Evolutionary conservation across 2,888 invertebrate species (phyloP).

Genomic region (Lycaena phlaeas): DNA sequence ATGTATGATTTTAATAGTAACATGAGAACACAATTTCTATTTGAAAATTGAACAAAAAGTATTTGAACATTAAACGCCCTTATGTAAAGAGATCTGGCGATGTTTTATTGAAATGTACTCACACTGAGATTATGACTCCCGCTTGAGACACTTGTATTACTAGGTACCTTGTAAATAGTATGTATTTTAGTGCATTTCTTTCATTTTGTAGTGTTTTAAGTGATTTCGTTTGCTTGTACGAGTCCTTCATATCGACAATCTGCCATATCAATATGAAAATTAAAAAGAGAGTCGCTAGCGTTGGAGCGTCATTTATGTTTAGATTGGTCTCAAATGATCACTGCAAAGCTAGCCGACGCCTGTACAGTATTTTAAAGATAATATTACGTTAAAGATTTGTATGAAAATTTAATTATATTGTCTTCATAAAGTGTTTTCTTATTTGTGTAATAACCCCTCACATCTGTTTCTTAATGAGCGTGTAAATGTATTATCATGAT

Average conservation of each 20-base stretch:
- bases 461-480: too few species aligned
- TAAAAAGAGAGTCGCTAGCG: slow-evolving; percentile 51
- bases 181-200: slow-evolving; percentile 58
- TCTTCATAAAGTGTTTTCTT: slow-evolving; percentile 61
- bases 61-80: neutral
- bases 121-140: slow-evolving; percentile 61
- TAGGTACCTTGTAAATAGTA: slow-evolving; percentile 49
- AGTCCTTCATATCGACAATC: slow-evolving; percentile 77
- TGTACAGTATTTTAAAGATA: slow-evolving; percentile 87
- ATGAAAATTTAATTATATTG: slow-evolving; percentile 81
- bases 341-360: slow-evolving; percentile 47
- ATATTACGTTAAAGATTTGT: slow-evolving; percentile 86
- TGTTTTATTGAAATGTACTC: slow-evolving; percentile 62
- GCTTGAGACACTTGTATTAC: too few species aligned
- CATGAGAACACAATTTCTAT: too few species aligned
- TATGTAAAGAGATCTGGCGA: slow-evolving; percentile 49
- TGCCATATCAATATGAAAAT: slow-evolving; percentile 77
- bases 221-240: slow-evolving; percentile 46
- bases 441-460: too few species aligned
- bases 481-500: too few species aligned
- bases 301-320: slow-evolving; percentile 51
- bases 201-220: slow-evolving; percentile 45
- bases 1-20: neutral
- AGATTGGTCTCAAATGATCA: slow-evolving; percentile 39
- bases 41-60: neutral